These are phyloP conservation scores for Marronus borbonicus DNA, from an alignment of 2,888 invertebrate genomes.

Conservation along the genomic window DNA sequence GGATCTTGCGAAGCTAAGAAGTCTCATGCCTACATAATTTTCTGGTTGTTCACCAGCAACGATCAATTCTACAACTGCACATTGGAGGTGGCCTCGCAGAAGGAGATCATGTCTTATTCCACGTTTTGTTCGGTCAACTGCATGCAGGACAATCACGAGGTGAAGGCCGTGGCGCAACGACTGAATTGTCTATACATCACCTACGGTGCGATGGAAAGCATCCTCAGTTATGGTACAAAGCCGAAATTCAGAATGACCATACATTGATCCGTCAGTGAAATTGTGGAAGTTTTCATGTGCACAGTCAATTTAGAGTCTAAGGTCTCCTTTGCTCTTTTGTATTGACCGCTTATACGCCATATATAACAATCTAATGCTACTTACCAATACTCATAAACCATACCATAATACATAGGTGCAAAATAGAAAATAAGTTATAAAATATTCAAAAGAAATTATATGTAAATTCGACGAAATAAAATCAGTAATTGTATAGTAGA, in stretches of 20 bases:
- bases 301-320: neutral
- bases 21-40: slow-evolving; percentile 60
- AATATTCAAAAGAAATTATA: slow-evolving; percentile 25
- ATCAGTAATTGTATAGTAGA: neutral
- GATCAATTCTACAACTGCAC: slow-evolving; percentile 63
- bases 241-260: slow-evolving; percentile 65
- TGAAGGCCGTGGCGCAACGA: slow-evolving; percentile 59
- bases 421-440: slow-evolving; percentile 42
- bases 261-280: slow-evolving; percentile 57
- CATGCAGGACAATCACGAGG: slow-evolving; percentile 59
- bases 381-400: neutral
- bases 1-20: slow-evolving; percentile 61
- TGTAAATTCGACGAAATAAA: slow-evolving; percentile 27
- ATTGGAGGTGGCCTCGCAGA: slow-evolving; percentile 64
- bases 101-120: slow-evolving; percentile 62
- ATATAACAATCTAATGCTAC: neutral
- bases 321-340: neutral
- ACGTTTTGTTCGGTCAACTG: slow-evolving; percentile 63
- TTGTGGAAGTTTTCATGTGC: neutral
- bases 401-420: slow-evolving; percentile 34
- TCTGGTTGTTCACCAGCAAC: slow-evolving; percentile 66
- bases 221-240: slow-evolving; percentile 63
- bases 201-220: slow-evolving; percentile 61
- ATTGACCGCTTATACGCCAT: neutral
- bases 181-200: slow-evolving; percentile 64